Evolutionary conservation across 2,113 vertebrate genomes (phyloP), one percentile per base, ranked within the genome.

Genomic region (Peromyscus californicus): DNA sequence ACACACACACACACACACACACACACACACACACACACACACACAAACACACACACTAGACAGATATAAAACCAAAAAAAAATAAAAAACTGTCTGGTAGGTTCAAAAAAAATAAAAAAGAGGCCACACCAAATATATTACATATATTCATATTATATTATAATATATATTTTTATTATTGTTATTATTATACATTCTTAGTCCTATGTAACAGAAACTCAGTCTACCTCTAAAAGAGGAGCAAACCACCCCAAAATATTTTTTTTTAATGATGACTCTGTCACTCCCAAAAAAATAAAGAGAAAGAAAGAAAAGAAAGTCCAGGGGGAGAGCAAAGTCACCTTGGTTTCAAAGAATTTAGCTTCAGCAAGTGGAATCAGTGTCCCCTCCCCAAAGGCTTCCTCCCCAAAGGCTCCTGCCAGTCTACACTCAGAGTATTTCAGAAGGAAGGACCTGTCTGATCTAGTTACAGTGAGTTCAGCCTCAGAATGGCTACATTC

Each of bases 261-360:
- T 22, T 61, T 42, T 22, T 39, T n/a, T n/a, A 61, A 7, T 31
- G 0, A 12, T 7, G 19, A 21, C 0, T 11, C 1, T 61, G 11
- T n/a, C 79, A 26, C 31, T 31, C 15, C 7, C 95, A 86, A 61
- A 72, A 92, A 96, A 87, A 75, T 7, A 74, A 17, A 83, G n/a
- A 80, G 31, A 89, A 65, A 79, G 70, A 19, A 72, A 45, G 16
- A 75, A 21, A 54, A 78, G 21, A 93, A 85, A 78, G 80, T 45
- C 11, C 11, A 48, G 16, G 29, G 24, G 19, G 3, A 51, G 8
- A 70, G 10, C 78, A 54, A 90, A 65, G 19, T 16, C 15, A 54
- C 42, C 39, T 15, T 57, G 19, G 5, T 65, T 93, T 97, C 88
- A 97, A 94, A 97, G 36, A 80, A 15, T 82, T 91, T 42, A 69